Percentiles rank a stretch among this genome's conserved stretches.
These are phyloP conservation scores for Aphyosemion australe DNA, from an alignment of 2,113 vertebrate species.

Conservation along the genomic window DNA sequence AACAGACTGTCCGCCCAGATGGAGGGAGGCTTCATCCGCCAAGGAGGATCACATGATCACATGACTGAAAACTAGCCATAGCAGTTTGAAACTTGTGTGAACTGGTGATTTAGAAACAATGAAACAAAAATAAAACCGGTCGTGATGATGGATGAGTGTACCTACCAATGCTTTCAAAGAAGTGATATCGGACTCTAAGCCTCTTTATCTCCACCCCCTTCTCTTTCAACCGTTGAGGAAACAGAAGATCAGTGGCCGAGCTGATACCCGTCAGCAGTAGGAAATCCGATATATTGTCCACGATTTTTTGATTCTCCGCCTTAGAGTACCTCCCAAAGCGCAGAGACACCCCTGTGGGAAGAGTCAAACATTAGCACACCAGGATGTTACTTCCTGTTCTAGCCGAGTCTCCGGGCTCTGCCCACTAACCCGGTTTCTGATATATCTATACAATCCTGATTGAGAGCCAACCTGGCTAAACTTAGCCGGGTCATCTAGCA, in stretches of 20 bases:
- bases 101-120: no score
- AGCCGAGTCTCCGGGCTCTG: no score
- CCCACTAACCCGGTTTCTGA: no score
- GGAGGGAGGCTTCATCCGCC: no score
- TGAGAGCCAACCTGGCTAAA: no score
- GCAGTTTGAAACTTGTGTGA: no score
- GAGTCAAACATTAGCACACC: not conserved
- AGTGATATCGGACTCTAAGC: constrained; percentile 46
- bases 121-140: no score
- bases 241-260: constrained; percentile 61
- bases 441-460: no score
- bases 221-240: constrained; percentile 54
- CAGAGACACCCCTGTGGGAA: constrained; percentile 51
- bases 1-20: no score
- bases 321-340: constrained; percentile 56
- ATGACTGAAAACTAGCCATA: no score
- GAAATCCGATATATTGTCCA: constrained; percentile 65
- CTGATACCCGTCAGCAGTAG: constrained; percentile 63
- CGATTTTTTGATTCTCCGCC: constrained; percentile 62
- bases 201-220: constrained; percentile 29
- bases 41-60: no score
- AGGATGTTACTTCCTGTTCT: not conserved
- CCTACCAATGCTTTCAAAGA: constrained; percentile 63
- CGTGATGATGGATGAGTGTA: not conserved
- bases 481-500: no score